Evolutionary conservation across 2,888 invertebrate genomes (phyloP).

Genomic region (Blera fallax): DNA sequence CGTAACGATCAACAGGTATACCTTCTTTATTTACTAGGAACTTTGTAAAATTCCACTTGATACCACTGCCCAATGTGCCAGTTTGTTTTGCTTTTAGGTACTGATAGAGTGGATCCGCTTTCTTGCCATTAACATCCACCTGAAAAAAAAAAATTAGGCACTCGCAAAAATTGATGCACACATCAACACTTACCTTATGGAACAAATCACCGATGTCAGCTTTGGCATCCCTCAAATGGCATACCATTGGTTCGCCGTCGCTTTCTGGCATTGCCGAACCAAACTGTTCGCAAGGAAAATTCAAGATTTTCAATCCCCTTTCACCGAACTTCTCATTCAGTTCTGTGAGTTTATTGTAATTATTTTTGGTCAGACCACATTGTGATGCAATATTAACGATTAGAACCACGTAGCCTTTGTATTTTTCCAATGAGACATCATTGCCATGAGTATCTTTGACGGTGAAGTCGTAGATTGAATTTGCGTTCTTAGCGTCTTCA

Average conservation of each 20-base stretch:
- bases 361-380: constrained; percentile 90
- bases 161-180: not conserved
- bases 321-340: constrained; percentile 87
- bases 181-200: constrained; percentile 82
- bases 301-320: constrained; percentile 86
- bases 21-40: constrained; percentile 81
- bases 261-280: constrained; percentile 87
- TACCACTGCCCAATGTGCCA: constrained; percentile 79
- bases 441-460: constrained; percentile 89
- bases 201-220: constrained; percentile 86
- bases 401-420: constrained; percentile 88
- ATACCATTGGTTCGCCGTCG: constrained; percentile 86
- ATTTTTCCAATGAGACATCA: constrained; percentile 86
- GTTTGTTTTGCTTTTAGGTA: constrained; percentile 80
- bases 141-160: constrained; percentile 63
- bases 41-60: constrained; percentile 82
- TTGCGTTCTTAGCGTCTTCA: constrained; percentile 78
- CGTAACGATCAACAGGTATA: constrained; percentile 80
- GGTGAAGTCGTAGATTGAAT: constrained; percentile 88
- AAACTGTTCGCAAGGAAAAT: constrained; percentile 94
- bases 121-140: constrained; percentile 81
- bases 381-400: constrained; percentile 94
- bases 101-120: constrained; percentile 80
- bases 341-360: constrained; percentile 89
- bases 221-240: constrained; percentile 83